These are phyloP conservation scores for Aphelenchoides besseyi DNA, from an alignment of 1,140 invertebrate genomes.

Conservation along the genomic window DNA sequence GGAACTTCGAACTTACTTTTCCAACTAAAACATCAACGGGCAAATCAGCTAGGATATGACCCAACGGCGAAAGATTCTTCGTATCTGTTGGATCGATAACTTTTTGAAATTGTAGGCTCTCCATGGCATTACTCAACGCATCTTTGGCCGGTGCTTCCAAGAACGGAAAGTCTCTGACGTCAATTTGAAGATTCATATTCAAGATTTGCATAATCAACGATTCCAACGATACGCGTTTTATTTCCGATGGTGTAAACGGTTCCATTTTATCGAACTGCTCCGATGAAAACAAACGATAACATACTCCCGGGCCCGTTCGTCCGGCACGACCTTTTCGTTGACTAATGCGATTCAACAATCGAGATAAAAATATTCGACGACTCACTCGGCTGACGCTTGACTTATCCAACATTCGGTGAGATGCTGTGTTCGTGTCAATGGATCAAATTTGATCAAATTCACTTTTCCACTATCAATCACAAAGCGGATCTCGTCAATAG, in stretches of 20 bases:
- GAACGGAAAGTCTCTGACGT: constrained; percentile 76
- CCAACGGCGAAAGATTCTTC: constrained; percentile 83
- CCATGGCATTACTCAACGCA: constrained; percentile 80
- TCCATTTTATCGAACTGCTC: constrained; percentile 77
- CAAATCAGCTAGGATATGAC: constrained; percentile 78
- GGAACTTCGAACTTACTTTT: constrained; percentile 72
- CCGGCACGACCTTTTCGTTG: constrained; percentile 67
- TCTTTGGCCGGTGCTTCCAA: constrained; percentile 77
- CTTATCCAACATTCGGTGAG: constrained; percentile 80
- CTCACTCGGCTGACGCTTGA: constrained; percentile 89
- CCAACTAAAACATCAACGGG: constrained; percentile 92
- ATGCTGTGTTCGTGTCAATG: constrained; percentile 51
- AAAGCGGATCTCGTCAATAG: constrained; percentile 95
- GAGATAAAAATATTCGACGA: neutral
- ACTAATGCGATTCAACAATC: neutral
- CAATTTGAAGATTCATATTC: constrained; percentile 78
- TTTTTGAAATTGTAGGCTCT: constrained; percentile 81
- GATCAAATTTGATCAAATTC: constrained; percentile 56
- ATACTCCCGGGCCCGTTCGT: constrained; percentile 71
- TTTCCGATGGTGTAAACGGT: constrained; percentile 80
- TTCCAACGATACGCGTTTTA: constrained; percentile 85
- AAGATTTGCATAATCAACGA: constrained; percentile 89
- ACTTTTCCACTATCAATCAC: constrained; percentile 81
- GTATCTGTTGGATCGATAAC: constrained; percentile 73
- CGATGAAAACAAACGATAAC: constrained; percentile 76